Conservation (phyloP, 1,140 invertebrate species). For the Micrasema longulum region DNA sequence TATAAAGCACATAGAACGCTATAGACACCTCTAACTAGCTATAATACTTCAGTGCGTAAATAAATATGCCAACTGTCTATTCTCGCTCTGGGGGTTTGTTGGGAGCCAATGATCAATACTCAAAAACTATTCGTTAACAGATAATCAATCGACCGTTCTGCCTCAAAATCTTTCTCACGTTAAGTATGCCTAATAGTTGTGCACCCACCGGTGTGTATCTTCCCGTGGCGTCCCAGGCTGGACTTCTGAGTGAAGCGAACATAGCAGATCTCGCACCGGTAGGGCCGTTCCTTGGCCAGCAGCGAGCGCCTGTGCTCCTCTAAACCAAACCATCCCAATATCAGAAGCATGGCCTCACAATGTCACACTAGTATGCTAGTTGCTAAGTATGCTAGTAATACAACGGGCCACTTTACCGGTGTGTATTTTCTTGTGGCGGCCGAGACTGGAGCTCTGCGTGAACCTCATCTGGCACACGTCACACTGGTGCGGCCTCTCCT, state of each 20-base stretch:
- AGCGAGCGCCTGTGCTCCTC: slow-evolving; percentile 62
- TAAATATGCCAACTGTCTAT: slow-evolving; percentile 13
- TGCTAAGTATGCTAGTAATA: slow-evolving; percentile 10
- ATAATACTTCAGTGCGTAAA: slow-evolving; percentile 42
- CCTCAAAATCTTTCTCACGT: slow-evolving; percentile 58
- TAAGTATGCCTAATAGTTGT: slow-evolving; percentile 55
- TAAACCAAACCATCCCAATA: slow-evolving; percentile 55
- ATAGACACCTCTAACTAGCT: slow-evolving; percentile 56
- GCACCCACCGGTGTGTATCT: slow-evolving; percentile 63
- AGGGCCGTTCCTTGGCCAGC: slow-evolving; percentile 69
- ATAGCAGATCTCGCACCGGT: slow-evolving; percentile 66
- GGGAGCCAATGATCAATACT: slow-evolving; percentile 43
- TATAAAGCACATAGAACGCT: slow-evolving; percentile 59
- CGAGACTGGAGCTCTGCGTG: slow-evolving; percentile 82
- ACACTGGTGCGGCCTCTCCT: slow-evolving; percentile 82
- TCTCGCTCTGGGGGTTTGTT: slow-evolving; percentile 59
- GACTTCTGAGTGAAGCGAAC: slow-evolving; percentile 67
- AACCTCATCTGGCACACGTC: slow-evolving; percentile 80
- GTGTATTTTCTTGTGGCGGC: slow-evolving; percentile 87
- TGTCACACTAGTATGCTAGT: not conserved
- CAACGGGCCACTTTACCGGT: slow-evolving; percentile 68
- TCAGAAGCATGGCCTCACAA: slow-evolving; percentile 33
- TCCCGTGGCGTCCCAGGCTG: slow-evolving; percentile 63
- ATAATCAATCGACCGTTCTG: slow-evolving; percentile 57
- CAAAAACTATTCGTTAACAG: slow-evolving; percentile 52